Percentiles rank a stretch among this genome's conserved stretches.
phyloP scores from a whole-genome alignment of 1,140 invertebrate species.

The Sycobia sp. region DNA sequence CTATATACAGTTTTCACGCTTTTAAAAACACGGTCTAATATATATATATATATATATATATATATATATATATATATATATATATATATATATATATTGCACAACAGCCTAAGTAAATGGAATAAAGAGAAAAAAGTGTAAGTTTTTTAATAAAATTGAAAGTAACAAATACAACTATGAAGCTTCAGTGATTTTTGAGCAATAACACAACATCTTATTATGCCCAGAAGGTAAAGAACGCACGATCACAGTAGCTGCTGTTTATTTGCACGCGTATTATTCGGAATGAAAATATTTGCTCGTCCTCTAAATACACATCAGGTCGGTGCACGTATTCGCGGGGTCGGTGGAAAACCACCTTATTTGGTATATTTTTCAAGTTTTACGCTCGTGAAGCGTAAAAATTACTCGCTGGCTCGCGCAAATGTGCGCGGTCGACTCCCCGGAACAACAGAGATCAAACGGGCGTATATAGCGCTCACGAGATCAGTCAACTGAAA shows the following conservation, averaged over 20 bases:
- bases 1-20: too few relatives aligned
- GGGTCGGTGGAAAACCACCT: not conserved
- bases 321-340: too few relatives aligned
- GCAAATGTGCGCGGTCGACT: constrained; percentile 24
- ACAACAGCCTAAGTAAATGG: too few relatives aligned
- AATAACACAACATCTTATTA: too few relatives aligned
- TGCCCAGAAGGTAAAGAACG: too few relatives aligned
- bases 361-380: constrained; percentile 28
- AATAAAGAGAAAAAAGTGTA: too few relatives aligned
- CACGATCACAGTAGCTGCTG: too few relatives aligned
- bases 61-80: too few relatives aligned
- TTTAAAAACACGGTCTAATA: too few relatives aligned
- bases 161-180: not conserved
- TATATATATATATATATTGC: too few relatives aligned
- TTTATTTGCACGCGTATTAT: constrained; percentile 19
- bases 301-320: constrained; percentile 9
- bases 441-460: constrained; percentile 49
- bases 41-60: too few relatives aligned
- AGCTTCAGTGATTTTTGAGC: too few relatives aligned
- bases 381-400: constrained; percentile 23
- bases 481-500: constrained; percentile 55
- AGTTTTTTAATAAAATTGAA: not conserved
- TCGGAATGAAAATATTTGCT: constrained; percentile 16
- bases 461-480: constrained; percentile 47
- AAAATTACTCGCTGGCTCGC: constrained; percentile 34